These are phyloP conservation scores for Aphyosemion australe DNA, from an alignment of 2,113 vertebrate genomes.

Conservation along the genomic window DNA sequence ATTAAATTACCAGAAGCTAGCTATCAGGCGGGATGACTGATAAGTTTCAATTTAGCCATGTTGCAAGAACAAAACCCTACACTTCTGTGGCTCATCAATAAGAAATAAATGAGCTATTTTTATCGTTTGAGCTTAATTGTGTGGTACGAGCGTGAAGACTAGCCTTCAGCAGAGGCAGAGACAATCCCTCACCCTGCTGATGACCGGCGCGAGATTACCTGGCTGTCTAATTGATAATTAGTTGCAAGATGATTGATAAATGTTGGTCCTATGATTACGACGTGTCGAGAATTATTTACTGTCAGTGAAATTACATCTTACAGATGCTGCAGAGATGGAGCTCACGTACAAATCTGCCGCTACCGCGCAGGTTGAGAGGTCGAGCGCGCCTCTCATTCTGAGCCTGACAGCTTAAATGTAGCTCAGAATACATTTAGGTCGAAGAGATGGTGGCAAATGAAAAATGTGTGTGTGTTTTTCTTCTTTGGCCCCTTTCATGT, in stretches of 20 bases:
- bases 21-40: conserved; percentile 46
- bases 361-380: conserved; percentile 25
- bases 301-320: conserved; percentile 6
- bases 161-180: conserved; percentile 20
- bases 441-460: conserved; percentile 34
- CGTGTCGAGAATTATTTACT: conserved; percentile 13
- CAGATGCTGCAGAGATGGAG: conserved; percentile 7
- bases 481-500: neutral
- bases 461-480: conserved; percentile 42
- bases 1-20: conserved; percentile 53
- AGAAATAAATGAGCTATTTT: conserved; percentile 58
- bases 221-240: conserved; percentile 39
- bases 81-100: conserved; percentile 54
- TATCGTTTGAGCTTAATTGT: conserved; percentile 48
- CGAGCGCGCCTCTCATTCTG: conserved; percentile 10
- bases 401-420: conserved; percentile 33
- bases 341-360: conserved; percentile 5
- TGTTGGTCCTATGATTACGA: conserved; percentile 30
- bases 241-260: conserved; percentile 29
- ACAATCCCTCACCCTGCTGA: conserved; percentile 18
- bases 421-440: conserved; percentile 35
- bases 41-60: conserved; percentile 56
- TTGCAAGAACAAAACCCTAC: conserved; percentile 55
- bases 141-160: conserved; percentile 21
- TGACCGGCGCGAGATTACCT: conserved; percentile 32